Conservation (phyloP, 2,888 invertebrate genomes). For the Tiphia femorata region DNA sequence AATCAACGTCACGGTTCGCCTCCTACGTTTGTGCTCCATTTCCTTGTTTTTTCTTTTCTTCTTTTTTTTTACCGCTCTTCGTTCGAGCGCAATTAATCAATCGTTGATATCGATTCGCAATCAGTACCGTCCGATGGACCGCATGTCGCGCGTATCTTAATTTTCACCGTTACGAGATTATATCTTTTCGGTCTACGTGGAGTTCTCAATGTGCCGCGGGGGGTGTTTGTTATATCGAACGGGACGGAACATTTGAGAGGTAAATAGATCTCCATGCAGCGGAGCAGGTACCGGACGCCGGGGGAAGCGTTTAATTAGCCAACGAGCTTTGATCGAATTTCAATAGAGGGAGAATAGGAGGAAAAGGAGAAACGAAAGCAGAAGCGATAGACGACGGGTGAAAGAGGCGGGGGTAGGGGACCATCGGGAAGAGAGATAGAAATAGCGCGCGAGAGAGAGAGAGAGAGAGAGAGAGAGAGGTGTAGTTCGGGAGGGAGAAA, state of each 20-base stretch:
- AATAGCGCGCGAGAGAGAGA: slow-evolving; percentile 9
- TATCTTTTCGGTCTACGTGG: too few relatives aligned
- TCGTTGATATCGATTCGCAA: too few relatives aligned
- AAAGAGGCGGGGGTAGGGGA: slow-evolving; percentile 11
- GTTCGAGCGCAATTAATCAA: too few relatives aligned
- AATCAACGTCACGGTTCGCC: too few relatives aligned
- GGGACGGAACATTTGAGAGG: background rate
- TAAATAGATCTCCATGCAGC: slow-evolving; percentile 28
- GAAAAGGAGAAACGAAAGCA: slow-evolving; percentile 41
- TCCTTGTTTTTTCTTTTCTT: too few relatives aligned
- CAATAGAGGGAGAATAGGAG: slow-evolving; percentile 42
- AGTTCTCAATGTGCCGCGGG: too few relatives aligned
- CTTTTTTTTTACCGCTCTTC: too few relatives aligned
- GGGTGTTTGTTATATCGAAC: too few relatives aligned
- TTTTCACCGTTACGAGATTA: too few relatives aligned
- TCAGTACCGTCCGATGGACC: too few relatives aligned
- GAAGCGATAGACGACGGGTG: slow-evolving; percentile 15
- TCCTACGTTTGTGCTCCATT: too few relatives aligned
- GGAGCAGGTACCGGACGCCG: slow-evolving; percentile 6
- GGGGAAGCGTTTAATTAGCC: slow-evolving; percentile 42
- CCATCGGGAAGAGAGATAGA: too few relatives aligned
- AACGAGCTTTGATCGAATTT: slow-evolving; percentile 38
- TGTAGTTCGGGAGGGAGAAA: background rate
- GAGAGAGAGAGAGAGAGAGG: background rate
- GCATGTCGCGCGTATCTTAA: background rate